Evolutionary conservation across 2,888 invertebrate species (phyloP).

Genomic region (Hyalella azteca): DNA sequence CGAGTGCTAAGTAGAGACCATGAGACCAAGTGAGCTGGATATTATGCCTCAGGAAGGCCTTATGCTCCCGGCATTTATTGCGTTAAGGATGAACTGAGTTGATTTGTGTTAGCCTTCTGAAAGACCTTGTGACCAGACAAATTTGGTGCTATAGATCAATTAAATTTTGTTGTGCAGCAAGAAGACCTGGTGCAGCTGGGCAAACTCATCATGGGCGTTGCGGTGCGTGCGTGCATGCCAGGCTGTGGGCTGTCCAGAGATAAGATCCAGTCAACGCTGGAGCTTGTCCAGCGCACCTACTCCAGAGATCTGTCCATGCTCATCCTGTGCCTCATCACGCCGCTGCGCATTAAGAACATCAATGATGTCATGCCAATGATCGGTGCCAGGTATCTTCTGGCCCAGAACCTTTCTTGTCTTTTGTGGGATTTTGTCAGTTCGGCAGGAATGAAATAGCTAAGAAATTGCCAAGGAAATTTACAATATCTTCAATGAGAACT

Average conservation of each 20-base stretch:
- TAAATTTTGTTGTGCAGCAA: constrained; percentile 76
- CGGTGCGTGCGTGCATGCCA: constrained; percentile 83
- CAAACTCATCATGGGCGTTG: constrained; percentile 85
- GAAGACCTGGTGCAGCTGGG: constrained; percentile 93
- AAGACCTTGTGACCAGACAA: no score
- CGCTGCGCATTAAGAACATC: constrained; percentile 68
- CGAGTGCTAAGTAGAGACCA: no score
- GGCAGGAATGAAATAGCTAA: no score
- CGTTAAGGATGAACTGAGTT: no score
- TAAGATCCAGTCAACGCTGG: constrained; percentile 85
- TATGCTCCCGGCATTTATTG: no score
- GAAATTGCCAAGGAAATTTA: no score
- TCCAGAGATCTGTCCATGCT: constrained; percentile 93
- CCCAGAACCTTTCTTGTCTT: background rate
- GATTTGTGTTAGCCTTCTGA: no score
- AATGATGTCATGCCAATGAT: constrained; percentile 99
- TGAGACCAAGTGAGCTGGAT: no score
- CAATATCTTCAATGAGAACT: no score
- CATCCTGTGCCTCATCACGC: constrained; percentile 73
- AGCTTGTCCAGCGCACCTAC: constrained; percentile 73
- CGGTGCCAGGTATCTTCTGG: constrained; percentile 64
- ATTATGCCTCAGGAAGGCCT: no score
- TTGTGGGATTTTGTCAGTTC: no score
- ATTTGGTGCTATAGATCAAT: no score
- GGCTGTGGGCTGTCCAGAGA: constrained; percentile 77